Evolutionary conservation across 2,113 vertebrate species (phyloP).

Genomic region (Hyla sarda): DNA sequence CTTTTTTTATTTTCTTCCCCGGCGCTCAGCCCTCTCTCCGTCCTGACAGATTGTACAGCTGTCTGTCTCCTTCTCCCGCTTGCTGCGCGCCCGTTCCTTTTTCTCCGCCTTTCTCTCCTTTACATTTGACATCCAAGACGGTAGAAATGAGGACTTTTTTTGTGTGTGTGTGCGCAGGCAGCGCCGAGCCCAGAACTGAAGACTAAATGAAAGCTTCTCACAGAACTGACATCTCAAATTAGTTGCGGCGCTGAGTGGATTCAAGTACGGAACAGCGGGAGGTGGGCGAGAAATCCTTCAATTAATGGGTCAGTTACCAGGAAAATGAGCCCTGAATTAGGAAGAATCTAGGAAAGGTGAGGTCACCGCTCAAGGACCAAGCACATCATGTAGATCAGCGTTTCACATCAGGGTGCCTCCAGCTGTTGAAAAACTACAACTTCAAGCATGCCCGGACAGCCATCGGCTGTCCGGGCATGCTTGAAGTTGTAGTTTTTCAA

Average conservation of each 20-base stretch:
- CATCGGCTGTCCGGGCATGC: too few species aligned
- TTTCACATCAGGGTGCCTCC: too few species aligned
- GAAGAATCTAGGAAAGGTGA: slow-evolving; percentile 23
- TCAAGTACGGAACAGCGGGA: slow-evolving; percentile 42
- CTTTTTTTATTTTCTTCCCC: too few species aligned
- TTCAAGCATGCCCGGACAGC: too few species aligned
- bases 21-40: not conserved
- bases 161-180: slow-evolving; percentile 12
- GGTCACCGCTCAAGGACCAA: not conserved
- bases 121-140: slow-evolving; percentile 27
- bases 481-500: too few species aligned
- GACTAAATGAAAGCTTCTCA: slow-evolving; percentile 54
- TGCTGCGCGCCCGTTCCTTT: not conserved
- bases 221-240: slow-evolving; percentile 53
- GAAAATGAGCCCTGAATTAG: slow-evolving; percentile 46
- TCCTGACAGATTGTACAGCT: not conserved
- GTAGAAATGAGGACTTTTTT: slow-evolving; percentile 17
- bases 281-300: slow-evolving; percentile 33
- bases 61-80: slow-evolving; percentile 8
- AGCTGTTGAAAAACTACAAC: too few species aligned
- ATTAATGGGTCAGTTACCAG: slow-evolving; percentile 46
- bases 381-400: too few species aligned
- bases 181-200: slow-evolving; percentile 16
- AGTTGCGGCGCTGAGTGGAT: slow-evolving; percentile 24
- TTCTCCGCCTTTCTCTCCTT: not conserved